A percentile compares a stretch with the other conserved stretches of the same genome.
Evolutionary conservation across 2,888 invertebrate species (phyloP).

Genomic region (Tetheella fluctuosa): DNA sequence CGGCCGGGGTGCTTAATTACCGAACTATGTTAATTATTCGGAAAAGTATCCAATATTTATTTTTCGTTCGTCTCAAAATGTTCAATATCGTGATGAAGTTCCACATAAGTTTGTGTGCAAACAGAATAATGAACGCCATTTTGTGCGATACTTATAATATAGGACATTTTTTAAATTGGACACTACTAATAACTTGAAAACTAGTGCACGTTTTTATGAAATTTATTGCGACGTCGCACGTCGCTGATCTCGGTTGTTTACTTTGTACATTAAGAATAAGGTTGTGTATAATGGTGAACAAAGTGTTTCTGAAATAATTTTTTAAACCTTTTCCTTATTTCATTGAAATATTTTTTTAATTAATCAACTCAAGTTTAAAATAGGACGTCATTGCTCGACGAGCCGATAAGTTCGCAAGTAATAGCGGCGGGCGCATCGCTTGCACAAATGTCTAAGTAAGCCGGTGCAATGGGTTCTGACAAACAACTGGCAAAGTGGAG

Average conservation of each 20-base stretch:
- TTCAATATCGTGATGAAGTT: neutral
- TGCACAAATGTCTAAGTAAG: neutral
- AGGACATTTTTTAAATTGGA: neutral
- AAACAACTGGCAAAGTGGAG: conserved; percentile 6
- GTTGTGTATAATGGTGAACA: neutral
- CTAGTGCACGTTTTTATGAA: neutral
- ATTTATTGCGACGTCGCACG: neutral
- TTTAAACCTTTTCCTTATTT: neutral
- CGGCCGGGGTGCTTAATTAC: neutral
- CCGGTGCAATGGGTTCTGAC: neutral
- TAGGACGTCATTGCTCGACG: neutral
- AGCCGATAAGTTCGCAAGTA: neutral
- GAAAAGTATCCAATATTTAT: neutral
- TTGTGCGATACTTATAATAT: neutral
- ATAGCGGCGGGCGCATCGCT: neutral
- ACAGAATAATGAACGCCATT: neutral
- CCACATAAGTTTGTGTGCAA: neutral
- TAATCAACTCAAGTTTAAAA: neutral
- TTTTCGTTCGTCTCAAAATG: neutral
- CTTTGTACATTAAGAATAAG: neutral
- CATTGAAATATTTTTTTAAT: neutral
- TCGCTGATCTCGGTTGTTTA: neutral
- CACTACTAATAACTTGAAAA: neutral
- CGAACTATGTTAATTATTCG: neutral
- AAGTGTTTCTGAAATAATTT: neutral